phyloP scores from a whole-genome alignment of 37 sponge, comb jelly and placozoan genomes.

The Haliclona indistincta region DNA sequence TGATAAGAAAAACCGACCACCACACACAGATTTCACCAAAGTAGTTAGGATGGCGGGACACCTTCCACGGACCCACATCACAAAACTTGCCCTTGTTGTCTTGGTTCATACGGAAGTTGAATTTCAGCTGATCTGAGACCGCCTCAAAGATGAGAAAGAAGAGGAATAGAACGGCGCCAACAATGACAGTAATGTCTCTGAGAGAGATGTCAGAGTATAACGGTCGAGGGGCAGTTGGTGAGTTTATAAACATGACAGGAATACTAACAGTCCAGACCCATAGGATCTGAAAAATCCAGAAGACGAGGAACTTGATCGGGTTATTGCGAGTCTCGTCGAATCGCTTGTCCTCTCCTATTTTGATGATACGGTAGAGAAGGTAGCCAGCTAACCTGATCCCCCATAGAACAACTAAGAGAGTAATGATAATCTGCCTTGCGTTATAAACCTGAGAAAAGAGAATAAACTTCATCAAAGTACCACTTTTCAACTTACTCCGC shows the following conservation, averaged over 20 bases:
- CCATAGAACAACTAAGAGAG: constrained; percentile 46
- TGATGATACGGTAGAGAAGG: constrained; percentile 52
- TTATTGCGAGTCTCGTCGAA: constrained; percentile 50
- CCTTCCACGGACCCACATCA: constrained; percentile 50
- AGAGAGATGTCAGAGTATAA: background rate
- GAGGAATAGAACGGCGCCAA: constrained; percentile 52
- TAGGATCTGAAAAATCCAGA: constrained; percentile 55
- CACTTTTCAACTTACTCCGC: constrained; percentile 15
- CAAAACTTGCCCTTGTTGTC: constrained; percentile 53
- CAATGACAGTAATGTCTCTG: constrained; percentile 11
- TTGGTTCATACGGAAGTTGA: constrained; percentile 43
- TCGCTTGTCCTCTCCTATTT: constrained; percentile 49
- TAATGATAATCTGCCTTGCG: constrained; percentile 35
- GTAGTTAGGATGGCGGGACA: constrained; percentile 72
- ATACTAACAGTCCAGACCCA: constrained; percentile 51
- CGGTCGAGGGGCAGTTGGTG: constrained; percentile 13
- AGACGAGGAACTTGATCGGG: constrained; percentile 44
- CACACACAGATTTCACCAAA: constrained; percentile 61
- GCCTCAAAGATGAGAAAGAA: constrained; percentile 46
- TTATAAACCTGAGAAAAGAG: constrained; percentile 19
- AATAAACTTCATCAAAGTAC: background rate
- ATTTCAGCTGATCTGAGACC: constrained; percentile 50
- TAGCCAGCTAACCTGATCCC: constrained; percentile 37
- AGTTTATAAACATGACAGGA: constrained; percentile 46
- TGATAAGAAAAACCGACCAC: constrained; percentile 48